These are phyloP conservation scores for Nezara viridula DNA, from an alignment of 2,888 invertebrate species.

Conservation along the genomic window DNA sequence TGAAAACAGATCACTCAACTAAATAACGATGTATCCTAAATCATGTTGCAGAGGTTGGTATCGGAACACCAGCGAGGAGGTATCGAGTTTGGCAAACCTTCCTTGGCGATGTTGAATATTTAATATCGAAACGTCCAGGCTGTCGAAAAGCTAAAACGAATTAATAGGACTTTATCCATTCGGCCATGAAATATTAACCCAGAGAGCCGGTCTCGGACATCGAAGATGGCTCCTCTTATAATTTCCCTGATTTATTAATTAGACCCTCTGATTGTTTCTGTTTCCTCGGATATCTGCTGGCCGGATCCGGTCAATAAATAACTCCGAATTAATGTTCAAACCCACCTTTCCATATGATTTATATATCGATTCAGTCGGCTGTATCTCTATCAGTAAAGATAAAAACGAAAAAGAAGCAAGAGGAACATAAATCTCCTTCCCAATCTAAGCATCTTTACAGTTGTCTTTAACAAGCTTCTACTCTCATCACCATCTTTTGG, in stretches of 20 bases:
- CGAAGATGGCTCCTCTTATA: slow-evolving; percentile 8
- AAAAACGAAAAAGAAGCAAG: neutral
- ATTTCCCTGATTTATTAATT: slow-evolving; percentile 35
- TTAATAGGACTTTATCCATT: slow-evolving; percentile 16
- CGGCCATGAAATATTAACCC: neutral
- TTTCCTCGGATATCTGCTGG: neutral
- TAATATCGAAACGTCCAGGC: neutral
- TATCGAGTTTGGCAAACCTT: neutral
- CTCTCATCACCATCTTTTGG: slow-evolving; percentile 18
- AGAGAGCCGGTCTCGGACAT: neutral
- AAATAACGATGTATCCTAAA: neutral
- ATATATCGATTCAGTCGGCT: slow-evolving; percentile 4
- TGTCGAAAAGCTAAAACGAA: neutral
- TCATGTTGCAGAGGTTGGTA: neutral
- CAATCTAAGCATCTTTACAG: slow-evolving; percentile 26
- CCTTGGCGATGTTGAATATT: neutral
- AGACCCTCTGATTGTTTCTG: slow-evolving; percentile 9
- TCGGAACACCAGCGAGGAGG: neutral
- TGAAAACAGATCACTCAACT: neutral
- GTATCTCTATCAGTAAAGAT: slow-evolving; percentile 48
- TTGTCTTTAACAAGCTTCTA: slow-evolving; percentile 42
- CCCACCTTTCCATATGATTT: slow-evolving; percentile 26
- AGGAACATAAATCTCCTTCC: slow-evolving; percentile 17
- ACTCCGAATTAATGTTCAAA: slow-evolving; percentile 15
- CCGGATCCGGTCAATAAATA: slow-evolving; percentile 4